These are phyloP conservation scores for Phyllostomus hastatus DNA, from an alignment of 2,113 vertebrate species.

Conservation along the genomic window DNA sequence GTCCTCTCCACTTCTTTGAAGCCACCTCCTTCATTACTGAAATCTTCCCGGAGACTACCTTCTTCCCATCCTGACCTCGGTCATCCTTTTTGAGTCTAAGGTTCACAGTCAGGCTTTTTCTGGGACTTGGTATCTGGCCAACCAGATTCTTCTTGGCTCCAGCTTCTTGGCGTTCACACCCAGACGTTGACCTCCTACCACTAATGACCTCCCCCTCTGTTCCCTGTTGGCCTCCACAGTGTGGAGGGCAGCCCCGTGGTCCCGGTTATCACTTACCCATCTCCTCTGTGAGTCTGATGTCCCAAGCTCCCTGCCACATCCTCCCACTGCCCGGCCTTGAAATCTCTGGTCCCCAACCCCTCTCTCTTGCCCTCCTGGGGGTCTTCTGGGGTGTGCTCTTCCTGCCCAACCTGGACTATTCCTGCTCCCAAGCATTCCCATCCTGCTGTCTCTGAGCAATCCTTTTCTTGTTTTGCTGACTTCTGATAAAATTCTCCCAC, in stretches of 20 bases:
- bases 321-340: not conserved
- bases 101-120: not conserved
- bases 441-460: not conserved
- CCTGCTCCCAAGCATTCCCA: not conserved
- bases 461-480: not conserved
- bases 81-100: not conserved
- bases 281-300: not conserved
- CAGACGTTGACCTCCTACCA: not conserved
- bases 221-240: not conserved
- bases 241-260: not conserved
- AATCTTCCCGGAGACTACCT: not conserved
- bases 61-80: not conserved
- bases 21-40: not conserved
- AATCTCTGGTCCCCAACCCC: not conserved
- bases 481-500: not conserved
- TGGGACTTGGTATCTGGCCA: not conserved
- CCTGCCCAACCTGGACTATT: not conserved
- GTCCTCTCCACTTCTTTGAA: not conserved
- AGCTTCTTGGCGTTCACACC: not conserved
- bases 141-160: not conserved
- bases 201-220: not conserved
- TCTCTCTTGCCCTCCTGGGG: not conserved
- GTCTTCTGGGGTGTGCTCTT: not conserved
- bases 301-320: not conserved
- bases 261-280: not conserved